These are phyloP conservation scores for Alectoris magna DNA, from an alignment of 2,797 vertebrate genomes.

Conservation along the genomic window DNA sequence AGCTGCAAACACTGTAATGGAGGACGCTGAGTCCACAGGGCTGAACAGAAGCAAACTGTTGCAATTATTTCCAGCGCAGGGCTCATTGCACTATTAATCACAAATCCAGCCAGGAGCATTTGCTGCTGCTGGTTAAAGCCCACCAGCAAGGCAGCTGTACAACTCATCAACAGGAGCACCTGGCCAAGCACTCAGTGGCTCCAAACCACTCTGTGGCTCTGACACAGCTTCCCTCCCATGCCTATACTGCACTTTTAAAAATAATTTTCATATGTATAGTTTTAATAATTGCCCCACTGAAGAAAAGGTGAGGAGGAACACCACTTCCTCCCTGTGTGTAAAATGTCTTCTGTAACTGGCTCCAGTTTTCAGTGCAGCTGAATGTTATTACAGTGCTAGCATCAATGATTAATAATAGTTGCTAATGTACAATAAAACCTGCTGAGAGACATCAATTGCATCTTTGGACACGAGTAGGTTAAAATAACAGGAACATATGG, in stretches of 20 bases:
- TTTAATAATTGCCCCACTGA: neutral
- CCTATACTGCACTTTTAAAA: neutral
- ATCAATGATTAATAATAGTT: neutral
- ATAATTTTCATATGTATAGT: neutral
- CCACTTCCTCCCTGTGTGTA: neutral
- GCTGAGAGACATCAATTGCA: neutral
- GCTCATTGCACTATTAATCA: neutral
- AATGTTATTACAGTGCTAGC: neutral
- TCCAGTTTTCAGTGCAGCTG: neutral
- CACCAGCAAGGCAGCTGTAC: neutral
- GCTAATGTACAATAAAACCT: neutral
- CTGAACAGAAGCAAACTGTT: neutral
- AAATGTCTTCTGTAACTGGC: neutral
- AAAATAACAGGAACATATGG: neutral
- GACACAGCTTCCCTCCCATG: neutral
- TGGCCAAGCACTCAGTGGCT: neutral
- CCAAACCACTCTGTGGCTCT: neutral
- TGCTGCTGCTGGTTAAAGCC: neutral
- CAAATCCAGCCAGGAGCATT: neutral
- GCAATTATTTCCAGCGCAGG: accelerated
- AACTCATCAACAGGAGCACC: neutral
- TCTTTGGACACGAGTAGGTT: neutral
- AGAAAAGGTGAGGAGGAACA: neutral
- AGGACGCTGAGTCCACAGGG: neutral
- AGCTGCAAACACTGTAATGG: neutral